phyloP scores from a whole-genome alignment of 1,140 invertebrate species.

The Drosophila littoralis region DNA sequence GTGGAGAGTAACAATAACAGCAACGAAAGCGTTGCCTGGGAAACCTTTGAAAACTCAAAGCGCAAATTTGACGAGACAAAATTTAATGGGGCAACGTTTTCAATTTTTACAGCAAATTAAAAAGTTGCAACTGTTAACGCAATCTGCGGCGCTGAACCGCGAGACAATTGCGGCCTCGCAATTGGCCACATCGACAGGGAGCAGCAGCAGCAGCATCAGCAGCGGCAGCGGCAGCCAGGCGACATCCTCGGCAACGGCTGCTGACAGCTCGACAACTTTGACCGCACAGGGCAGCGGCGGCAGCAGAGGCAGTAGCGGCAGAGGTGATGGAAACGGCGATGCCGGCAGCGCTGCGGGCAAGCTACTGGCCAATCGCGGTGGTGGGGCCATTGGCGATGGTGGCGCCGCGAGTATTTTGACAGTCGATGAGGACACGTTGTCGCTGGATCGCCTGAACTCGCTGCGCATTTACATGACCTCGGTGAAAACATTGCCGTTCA shows the following conservation, averaged over 20 bases:
- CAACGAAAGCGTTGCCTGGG: conserved; percentile 11
- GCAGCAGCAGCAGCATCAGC: conserved; percentile 29
- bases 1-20: background rate
- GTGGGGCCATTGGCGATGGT: conserved; percentile 33
- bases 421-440: conserved; percentile 80
- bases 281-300: conserved; percentile 49
- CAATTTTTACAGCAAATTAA: conserved; percentile 80
- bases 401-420: conserved; percentile 71
- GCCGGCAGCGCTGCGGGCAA: conserved; percentile 42
- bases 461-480: conserved; percentile 83
- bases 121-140: conserved; percentile 83
- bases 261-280: conserved; percentile 67
- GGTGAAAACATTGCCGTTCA: conserved; percentile 83
- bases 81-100: conserved; percentile 16
- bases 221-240: conserved; percentile 41
- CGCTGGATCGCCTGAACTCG: conserved; percentile 80
- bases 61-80: background rate
- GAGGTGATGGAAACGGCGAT: conserved; percentile 33
- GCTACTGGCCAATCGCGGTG: conserved; percentile 47
- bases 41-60: conserved; percentile 8
- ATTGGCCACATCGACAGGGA: conserved; percentile 82
- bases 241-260: conserved; percentile 37
- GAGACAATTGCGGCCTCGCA: conserved; percentile 84
- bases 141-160: conserved; percentile 82
- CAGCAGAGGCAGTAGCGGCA: conserved; percentile 2